Conservation (phyloP, 2,888 invertebrate genomes). For the Zygogramma bicolorata region DNA sequence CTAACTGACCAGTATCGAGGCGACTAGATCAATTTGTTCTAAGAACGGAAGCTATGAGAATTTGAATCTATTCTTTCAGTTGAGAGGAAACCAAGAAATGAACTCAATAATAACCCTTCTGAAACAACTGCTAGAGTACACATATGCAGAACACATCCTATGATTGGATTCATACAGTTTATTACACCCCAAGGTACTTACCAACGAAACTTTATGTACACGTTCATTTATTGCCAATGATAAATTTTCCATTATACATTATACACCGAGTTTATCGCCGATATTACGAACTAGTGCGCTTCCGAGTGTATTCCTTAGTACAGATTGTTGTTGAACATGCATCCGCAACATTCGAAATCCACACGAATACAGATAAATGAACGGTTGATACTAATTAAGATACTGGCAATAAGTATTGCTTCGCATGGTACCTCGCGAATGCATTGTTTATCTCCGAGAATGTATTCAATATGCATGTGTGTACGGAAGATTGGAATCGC, state of each 20-base stretch:
- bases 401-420: not conserved
- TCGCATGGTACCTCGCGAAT: slow-evolving; percentile 12
- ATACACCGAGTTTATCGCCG: not conserved
- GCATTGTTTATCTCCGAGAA: slow-evolving; percentile 22
- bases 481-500: not conserved
- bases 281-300: not conserved
- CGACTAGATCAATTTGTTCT: too few relatives aligned
- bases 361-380: slow-evolving; percentile 22
- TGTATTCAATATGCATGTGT: slow-evolving; percentile 11
- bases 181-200: not conserved
- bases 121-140: not conserved
- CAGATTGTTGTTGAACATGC: slow-evolving; percentile 30
- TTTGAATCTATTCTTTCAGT: too few relatives aligned
- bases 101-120: too few relatives aligned
- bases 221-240: not conserved
- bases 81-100: too few relatives aligned
- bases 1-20: too few relatives aligned
- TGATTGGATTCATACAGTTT: not conserved
- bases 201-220: not conserved
- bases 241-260: slow-evolving; percentile 16
- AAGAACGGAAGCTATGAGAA: too few relatives aligned
- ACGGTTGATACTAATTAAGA: slow-evolving; percentile 32
- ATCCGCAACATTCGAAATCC: slow-evolving; percentile 21
- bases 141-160: not conserved
- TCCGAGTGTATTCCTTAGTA: slow-evolving; percentile 20